phyloP scores from a whole-genome alignment of 1,140 invertebrate genomes.

The Atta texana region DNA sequence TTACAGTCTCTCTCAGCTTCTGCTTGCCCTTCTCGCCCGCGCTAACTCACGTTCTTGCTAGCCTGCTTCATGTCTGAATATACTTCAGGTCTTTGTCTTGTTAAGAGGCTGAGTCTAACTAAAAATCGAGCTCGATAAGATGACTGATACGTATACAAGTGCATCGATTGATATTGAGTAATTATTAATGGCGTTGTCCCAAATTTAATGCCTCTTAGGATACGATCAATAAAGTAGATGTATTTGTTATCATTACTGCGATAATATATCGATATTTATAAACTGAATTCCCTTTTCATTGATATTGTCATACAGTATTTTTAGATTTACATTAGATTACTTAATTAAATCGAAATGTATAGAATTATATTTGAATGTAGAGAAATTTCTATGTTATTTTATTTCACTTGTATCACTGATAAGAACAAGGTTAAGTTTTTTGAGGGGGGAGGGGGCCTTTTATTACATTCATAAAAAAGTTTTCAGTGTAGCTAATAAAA shows the following conservation, averaged over 20 bases:
- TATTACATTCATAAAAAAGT: not conserved
- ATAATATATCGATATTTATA: not conserved
- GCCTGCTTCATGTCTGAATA: not conserved
- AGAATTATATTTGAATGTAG: not conserved
- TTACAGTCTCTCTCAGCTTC: not conserved
- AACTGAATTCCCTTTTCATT: not conserved
- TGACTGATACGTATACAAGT: not conserved
- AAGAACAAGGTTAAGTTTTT: not conserved
- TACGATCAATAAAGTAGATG: not conserved
- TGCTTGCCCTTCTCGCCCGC: not conserved
- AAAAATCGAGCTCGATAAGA: not conserved
- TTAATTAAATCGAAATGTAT: not conserved
- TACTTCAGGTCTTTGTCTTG: not conserved
- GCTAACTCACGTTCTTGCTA: not conserved
- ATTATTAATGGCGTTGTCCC: not conserved
- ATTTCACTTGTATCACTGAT: not conserved
- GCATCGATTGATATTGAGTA: not conserved
- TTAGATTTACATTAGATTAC: not conserved
- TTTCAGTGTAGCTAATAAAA: slow-evolving; percentile 6
- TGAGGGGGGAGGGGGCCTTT: not conserved
- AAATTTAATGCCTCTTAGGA: not conserved
- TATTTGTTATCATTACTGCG: not conserved
- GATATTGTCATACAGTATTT: not conserved
- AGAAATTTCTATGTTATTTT: not conserved
- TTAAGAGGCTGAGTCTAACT: not conserved